phyloP scores from a whole-genome alignment of 2,113 vertebrate species.

The Merops nubicus region DNA sequence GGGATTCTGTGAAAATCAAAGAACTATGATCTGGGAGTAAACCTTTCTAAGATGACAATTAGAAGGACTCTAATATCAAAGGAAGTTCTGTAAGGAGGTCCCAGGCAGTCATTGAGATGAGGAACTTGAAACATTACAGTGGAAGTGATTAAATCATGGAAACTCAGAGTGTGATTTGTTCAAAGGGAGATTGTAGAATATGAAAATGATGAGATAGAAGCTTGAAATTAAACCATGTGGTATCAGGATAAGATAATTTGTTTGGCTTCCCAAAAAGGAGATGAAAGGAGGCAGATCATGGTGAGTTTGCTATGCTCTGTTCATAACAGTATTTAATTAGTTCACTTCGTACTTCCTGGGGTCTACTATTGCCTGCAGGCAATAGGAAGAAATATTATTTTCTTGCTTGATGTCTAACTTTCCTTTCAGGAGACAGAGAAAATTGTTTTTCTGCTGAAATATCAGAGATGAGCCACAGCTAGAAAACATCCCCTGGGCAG shows the following conservation, averaged over 20 bases:
- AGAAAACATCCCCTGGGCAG: neutral
- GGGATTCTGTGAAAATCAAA: neutral
- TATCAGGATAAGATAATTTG: neutral
- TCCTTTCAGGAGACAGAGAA: neutral
- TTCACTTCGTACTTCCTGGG: neutral
- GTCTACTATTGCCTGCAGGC: neutral
- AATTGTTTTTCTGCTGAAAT: constrained; percentile 11
- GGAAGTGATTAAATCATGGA: neutral
- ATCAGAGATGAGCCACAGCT: neutral
- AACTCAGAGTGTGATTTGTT: neutral
- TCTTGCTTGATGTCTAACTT: neutral
- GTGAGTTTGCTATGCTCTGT: neutral
- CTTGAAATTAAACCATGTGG: neutral
- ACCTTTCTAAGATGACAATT: neutral
- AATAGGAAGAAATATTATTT: neutral
- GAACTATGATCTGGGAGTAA: neutral
- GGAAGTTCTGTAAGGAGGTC: neutral
- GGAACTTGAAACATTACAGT: neutral
- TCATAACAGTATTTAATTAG: constrained; percentile 20
- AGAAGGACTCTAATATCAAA: neutral
- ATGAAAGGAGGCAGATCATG: neutral
- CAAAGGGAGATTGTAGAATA: neutral
- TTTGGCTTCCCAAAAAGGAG: neutral
- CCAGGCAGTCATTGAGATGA: neutral
- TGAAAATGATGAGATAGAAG: neutral